Evolutionary conservation across 1,140 invertebrate species (phyloP).

Genomic region (Nautilus pompilius): DNA sequence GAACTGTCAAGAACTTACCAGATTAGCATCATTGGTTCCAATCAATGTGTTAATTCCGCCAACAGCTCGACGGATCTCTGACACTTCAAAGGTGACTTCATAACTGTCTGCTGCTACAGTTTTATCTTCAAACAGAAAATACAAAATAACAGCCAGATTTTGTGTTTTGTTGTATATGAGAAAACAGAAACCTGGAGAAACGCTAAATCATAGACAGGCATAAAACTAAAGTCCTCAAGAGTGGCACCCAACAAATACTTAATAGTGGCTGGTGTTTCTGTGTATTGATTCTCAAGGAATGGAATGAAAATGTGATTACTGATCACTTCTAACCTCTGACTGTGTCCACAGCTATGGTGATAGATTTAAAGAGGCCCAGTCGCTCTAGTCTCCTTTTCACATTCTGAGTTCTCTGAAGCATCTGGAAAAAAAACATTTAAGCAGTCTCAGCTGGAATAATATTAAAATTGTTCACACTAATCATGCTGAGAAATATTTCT

Average conservation of each 20-base stretch:
- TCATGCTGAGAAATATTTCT: no score
- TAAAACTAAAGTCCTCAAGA: no score
- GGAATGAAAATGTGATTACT: no score
- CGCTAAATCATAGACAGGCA: no score
- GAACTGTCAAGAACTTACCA: constrained; percentile 52
- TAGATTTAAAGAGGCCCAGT: constrained; percentile 78
- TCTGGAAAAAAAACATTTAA: constrained; percentile 45
- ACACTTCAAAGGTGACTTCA: constrained; percentile 80
- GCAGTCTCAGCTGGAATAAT: no score
- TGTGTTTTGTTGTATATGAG: no score
- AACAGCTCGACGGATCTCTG: constrained; percentile 69
- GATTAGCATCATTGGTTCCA: constrained; percentile 80
- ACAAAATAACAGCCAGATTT: neutral
- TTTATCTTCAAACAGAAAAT: constrained; percentile 2
- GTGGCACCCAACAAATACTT: no score
- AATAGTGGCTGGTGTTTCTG: no score
- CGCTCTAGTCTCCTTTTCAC: constrained; percentile 70
- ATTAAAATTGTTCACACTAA: no score
- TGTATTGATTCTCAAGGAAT: no score
- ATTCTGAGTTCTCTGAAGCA: constrained; percentile 56
- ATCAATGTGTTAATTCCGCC: constrained; percentile 80
- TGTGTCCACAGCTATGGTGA: constrained; percentile 80
- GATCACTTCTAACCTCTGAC: constrained; percentile 62
- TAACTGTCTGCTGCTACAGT: constrained; percentile 65
- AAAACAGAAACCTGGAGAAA: no score